Base-by-base conservation (phyloP, 2,113 vertebrate species). In the Terrapene triunguis region DNA sequence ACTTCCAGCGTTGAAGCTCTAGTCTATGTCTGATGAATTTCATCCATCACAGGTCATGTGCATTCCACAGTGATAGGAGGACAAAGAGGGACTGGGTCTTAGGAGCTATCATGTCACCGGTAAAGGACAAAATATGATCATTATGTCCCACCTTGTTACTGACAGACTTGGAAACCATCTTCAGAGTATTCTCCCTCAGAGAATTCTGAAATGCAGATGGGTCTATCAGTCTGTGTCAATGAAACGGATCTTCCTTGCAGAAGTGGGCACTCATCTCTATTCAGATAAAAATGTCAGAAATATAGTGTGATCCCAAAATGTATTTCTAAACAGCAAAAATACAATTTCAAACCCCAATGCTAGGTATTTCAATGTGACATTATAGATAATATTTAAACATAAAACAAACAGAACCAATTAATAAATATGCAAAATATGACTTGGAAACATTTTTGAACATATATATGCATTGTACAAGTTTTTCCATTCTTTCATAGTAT, bases 1-100 rank as follows among this genome's bases (percentile, higher is more conserved):
- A 14, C 35, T 72, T 72, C 19, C 7, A 89, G 1, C 10, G 38
- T 0, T 0, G 2, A 27, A 7, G 9, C n/a, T 27, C 25, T 82
- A 42, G 27, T 54, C 3, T 87, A 21, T 44, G 8, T 21, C 10
- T 79, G 25, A 90, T 24, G 4, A 0, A 2, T 51, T 81, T 91
- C 29, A 13, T 42, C 24, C 57, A 5, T 5, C 8, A 22, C 0
- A 0, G 0, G 5, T 80, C 21, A 35, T 42, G 29, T 84, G 2
- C 4, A 42, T 42, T 24, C 13, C 22, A 80, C 10, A 2, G 21
- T 82, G 25, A 69, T 24, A 88, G 4, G 22, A 72, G n/a, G 8
- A 72, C 65, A 69, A 69, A 69, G 4, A 69, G 8, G 72, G 2
- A 1, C 1, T 27, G 17, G 2, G 17, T 6, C 11, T 79, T 76